phyloP scores from a whole-genome alignment of 2,888 invertebrate genomes.

The Strigamia transsilvanica region DNA sequence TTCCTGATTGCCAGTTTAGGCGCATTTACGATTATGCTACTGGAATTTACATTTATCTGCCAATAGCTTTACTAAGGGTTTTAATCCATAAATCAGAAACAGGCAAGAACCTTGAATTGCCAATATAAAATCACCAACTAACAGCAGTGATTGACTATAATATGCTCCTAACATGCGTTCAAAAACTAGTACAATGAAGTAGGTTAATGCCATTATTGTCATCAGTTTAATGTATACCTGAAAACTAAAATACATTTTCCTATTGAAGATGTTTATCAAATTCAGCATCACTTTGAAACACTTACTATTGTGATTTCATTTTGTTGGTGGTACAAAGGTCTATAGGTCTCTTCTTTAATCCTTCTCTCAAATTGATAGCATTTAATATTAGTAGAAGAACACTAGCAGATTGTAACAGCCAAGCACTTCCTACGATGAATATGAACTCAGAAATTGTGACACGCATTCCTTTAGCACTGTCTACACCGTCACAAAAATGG shows the following conservation, averaged over 20 bases:
- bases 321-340: not conserved
- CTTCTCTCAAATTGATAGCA: not conserved
- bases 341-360: not conserved
- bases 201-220: not conserved
- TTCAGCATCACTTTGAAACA: no score
- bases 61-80: no score
- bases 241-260: not conserved
- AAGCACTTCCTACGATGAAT: not conserved
- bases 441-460: not conserved
- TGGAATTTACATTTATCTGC: no score
- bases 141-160: no score
- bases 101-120: no score
- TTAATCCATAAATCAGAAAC: no score
- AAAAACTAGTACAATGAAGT: no score
- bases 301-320: not conserved
- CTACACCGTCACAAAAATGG: not conserved
- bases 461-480: not conserved
- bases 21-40: no score
- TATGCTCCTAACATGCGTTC: no score
- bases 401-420: not conserved
- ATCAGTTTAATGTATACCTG: not conserved
- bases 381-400: not conserved
- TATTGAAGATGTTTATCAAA: no score
- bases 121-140: no score
- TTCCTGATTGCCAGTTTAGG: no score